Conservation (phyloP, 2,888 invertebrate genomes). For the Galeopsomyia nigrocyanea region DNA sequence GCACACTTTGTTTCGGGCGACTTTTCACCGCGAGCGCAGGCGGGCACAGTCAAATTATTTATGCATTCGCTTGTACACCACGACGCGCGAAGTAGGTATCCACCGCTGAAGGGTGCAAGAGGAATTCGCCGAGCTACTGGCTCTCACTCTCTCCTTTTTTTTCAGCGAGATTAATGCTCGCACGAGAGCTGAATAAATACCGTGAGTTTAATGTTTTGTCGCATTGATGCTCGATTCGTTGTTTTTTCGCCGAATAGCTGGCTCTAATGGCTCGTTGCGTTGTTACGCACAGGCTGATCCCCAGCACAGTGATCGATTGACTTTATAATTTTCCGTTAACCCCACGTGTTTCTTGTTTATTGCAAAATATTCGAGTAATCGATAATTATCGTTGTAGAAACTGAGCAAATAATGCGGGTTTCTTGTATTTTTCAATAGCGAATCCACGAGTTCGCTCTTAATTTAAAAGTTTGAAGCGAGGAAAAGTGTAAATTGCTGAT, state of each 20-base stretch:
- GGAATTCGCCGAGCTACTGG: conserved; percentile 14
- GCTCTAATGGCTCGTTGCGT: neutral
- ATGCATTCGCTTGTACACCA: conserved; percentile 20
- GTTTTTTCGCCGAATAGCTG: conserved; percentile 24
- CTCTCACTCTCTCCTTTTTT: conserved; percentile 11
- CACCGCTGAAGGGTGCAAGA: neutral
- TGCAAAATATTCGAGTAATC: too few relatives aligned
- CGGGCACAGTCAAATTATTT: conserved; percentile 27
- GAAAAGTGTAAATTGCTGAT: conserved; percentile 17
- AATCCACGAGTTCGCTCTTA: neutral
- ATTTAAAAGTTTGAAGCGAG: conserved; percentile 1
- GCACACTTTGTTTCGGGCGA: neutral
- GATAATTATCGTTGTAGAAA: too few relatives aligned
- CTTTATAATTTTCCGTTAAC: too few relatives aligned
- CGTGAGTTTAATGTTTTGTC: conserved; percentile 39
- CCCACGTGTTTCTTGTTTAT: too few relatives aligned
- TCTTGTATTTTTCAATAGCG: neutral
- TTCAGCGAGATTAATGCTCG: conserved; percentile 37
- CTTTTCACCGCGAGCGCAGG: conserved; percentile 11
- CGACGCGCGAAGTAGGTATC: neutral
- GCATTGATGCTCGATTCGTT: conserved; percentile 37
- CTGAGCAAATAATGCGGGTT: neutral
- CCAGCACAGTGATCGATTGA: too few relatives aligned
- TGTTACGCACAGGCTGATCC: conserved; percentile 12
- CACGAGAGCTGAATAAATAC: conserved; percentile 17